Evolutionary conservation across 2,797 vertebrate genomes (phyloP), one percentile per base, ranked within the genome.

Genomic region (Potorous gilbertii): DNA sequence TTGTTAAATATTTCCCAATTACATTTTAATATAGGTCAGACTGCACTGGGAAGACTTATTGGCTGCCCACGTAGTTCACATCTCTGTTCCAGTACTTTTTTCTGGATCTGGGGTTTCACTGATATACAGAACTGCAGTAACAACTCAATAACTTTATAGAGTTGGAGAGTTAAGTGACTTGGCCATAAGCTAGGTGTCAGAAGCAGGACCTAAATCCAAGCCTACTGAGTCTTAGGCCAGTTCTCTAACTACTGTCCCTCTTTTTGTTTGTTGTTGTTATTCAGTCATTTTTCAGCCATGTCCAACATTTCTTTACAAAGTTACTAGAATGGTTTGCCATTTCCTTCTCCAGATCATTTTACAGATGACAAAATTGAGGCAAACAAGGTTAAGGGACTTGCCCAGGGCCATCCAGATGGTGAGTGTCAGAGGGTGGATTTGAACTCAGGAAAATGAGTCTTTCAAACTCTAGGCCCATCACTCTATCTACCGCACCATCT

Each of bases 401-500:
- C 2, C 21, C 54, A 62, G 27, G 40, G 40, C 66, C 57, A 92
- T 27, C 18, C 1, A 54, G 59, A 14, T 16, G 29, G 12, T 54
- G 50, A 92, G 54, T 4, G 31, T 55, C 8, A n/a, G 56, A n/a
- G 56, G 3, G 1, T 11, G 66, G 46, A 92, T 40, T 54, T 50
- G 92, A 90, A 92, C 46, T 95, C 46, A 87, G 95, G 93, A 55
- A 94, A 54, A 59, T 59, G 29, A 59, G 28, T 66, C 34, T n/a
- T 66, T n/a, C 55, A 74, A 56, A 93, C 56, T 56, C 91, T 93
- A 59, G 8, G 0, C 28, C 92, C 3, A n/a, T 66, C 14, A 66
- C 34, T 66, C 13, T 66, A 66, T 66, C 62, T 4, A n/a, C 34
- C n/a, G 34, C 14, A n/a, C 34, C 14, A 66, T 66, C 13, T 66